A percentile compares a stretch with the other conserved stretches of the same genome.
phyloP scores from a whole-genome alignment of 2,113 vertebrate species.

The Athene cunicularia region DNA sequence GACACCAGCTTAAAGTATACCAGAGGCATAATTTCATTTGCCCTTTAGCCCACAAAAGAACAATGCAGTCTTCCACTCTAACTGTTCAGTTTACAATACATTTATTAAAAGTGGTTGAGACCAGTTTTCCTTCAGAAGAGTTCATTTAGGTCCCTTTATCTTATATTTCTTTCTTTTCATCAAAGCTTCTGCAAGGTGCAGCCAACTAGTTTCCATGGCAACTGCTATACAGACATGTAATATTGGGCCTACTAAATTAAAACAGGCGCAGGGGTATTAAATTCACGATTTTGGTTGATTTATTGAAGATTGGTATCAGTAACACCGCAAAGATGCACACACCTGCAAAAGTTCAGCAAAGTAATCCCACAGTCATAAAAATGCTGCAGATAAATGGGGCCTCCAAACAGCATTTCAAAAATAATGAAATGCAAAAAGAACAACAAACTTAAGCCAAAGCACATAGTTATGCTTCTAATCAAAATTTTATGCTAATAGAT shows the following conservation, averaged over 20 bases:
- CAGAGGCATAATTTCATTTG: not conserved
- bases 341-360: not conserved
- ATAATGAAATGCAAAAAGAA: not conserved
- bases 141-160: not conserved
- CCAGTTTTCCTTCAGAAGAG: not conserved
- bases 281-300: not conserved
- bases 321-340: not conserved
- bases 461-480: not conserved
- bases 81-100: not conserved
- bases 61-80: not conserved
- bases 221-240: not conserved
- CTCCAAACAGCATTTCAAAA: not conserved
- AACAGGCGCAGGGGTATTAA: not conserved
- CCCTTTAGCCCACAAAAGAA: not conserved
- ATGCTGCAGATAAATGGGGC: not conserved
- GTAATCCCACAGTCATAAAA: not conserved
- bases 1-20: not conserved
- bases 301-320: not conserved
- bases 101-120: not conserved
- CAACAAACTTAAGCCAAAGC: not conserved
- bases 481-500: not conserved
- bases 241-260: not conserved
- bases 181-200: not conserved
- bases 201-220: slow-evolving; percentile 1
- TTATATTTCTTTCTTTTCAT: not conserved